Evolutionary conservation across 2,888 invertebrate genomes (phyloP).

Genomic region (Plusia festucae): DNA sequence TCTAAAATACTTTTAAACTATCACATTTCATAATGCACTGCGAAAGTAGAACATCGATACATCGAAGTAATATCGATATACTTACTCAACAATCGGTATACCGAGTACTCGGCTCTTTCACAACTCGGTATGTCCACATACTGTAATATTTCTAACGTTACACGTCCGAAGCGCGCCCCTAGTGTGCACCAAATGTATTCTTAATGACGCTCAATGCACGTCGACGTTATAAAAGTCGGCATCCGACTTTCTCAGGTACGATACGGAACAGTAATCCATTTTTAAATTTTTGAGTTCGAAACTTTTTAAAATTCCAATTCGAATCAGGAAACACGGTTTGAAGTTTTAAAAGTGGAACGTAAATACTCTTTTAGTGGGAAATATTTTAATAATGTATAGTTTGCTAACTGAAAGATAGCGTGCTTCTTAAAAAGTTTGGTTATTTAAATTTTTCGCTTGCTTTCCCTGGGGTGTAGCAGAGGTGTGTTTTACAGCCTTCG

Average conservation of each 20-base stretch:
- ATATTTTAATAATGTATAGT: conserved; percentile 29
- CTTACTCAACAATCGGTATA: conserved; percentile 44
- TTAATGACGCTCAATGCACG: conserved; percentile 55
- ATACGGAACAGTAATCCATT: conserved; percentile 46
- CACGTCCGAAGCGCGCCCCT: conserved; percentile 34
- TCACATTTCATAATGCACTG: conserved; percentile 51
- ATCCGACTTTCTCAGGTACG: conserved; percentile 37
- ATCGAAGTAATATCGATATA: conserved; percentile 55
- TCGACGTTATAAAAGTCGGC: conserved; percentile 31
- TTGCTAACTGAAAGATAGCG: not conserved
- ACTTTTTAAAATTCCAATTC: conserved; percentile 48
- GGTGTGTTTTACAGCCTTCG: conserved; percentile 5
- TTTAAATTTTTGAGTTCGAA: conserved; percentile 44
- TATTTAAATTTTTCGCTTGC: conserved; percentile 6
- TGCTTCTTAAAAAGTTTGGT: not conserved
- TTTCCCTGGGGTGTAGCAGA: not conserved
- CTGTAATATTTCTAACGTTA: conserved; percentile 53
- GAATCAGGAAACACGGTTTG: conserved; percentile 30
- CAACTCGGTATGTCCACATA: conserved; percentile 44
- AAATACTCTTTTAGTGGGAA: conserved; percentile 14
- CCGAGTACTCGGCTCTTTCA: conserved; percentile 46
- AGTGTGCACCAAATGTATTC: conserved; percentile 59
- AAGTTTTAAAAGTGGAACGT: conserved; percentile 26
- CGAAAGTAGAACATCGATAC: conserved; percentile 51
- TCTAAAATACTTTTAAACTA: conserved; percentile 45